Evolutionary conservation across 2,888 invertebrate genomes (phyloP).

Genomic region (Papilio protenor): DNA sequence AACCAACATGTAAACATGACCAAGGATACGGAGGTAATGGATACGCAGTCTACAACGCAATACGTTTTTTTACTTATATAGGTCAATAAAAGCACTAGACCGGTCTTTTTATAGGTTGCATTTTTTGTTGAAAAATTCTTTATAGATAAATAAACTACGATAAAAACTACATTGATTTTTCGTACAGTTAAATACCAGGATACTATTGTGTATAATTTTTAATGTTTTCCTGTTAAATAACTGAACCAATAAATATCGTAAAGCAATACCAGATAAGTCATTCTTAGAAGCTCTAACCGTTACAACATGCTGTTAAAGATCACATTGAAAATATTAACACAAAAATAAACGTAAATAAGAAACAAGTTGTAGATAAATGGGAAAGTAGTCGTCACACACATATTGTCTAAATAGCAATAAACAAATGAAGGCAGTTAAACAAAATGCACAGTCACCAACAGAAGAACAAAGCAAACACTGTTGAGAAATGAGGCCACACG

Average conservation of each 20-base stretch:
- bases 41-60: constrained; percentile 25
- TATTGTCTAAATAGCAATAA: not conserved
- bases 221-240: not conserved
- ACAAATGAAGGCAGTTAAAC: constrained; percentile 31
- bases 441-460: constrained; percentile 43
- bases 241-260: no score
- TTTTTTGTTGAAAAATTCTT: not conserved
- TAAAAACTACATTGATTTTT: not conserved
- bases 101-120: not conserved
- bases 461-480: constrained; percentile 69
- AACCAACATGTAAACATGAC: constrained; percentile 24
- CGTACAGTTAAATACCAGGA: not conserved
- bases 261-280: no score
- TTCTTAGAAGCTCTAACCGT: no score
- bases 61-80: constrained; percentile 29
- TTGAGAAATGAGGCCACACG: constrained; percentile 79
- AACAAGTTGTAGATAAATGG: not conserved
- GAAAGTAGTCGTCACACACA: constrained; percentile 21
- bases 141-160: not conserved
- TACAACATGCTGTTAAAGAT: not conserved
- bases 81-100: constrained; percentile 24
- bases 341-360: not conserved
- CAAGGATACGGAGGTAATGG: constrained; percentile 37
- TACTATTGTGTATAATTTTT: not conserved
- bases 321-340: not conserved